Conservation (phyloP, 2,113 vertebrate genomes). For the Salvelinus fontinalis region DNA sequence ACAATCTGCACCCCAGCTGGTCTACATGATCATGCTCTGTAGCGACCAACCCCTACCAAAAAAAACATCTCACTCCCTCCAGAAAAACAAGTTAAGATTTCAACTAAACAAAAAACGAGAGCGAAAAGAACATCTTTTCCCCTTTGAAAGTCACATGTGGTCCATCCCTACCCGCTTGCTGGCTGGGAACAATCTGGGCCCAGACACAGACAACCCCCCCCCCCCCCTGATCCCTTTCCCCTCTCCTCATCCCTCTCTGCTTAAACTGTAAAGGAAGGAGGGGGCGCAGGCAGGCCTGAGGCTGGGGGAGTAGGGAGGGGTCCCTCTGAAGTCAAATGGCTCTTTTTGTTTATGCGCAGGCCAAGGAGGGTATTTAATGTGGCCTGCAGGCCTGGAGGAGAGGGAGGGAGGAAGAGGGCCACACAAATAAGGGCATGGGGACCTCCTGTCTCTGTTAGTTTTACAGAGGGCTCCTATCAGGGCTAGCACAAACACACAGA, state of each 20-base stretch:
- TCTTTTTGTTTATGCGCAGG: conserved; percentile 61
- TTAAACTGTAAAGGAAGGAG: conserved; percentile 33
- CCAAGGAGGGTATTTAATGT: conserved; percentile 46
- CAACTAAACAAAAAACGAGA: conserved; percentile 39
- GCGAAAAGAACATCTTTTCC: conserved; percentile 26
- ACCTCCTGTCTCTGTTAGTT: conserved; percentile 70
- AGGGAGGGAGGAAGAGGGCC: conserved; percentile 23
- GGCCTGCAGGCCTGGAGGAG: conserved; percentile 66
- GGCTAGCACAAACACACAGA: not conserved
- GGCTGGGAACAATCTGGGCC: conserved; percentile 47
- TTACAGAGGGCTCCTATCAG: conserved; percentile 69
- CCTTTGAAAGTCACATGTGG: conserved; percentile 69
- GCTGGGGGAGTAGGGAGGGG: conserved; percentile 26
- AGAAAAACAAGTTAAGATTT: conserved; percentile 10
- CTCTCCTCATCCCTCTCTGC: conserved; percentile 9
- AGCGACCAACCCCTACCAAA: conserved; percentile 4
- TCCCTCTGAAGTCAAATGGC: conserved; percentile 66
- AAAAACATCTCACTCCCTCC: conserved; percentile 23
- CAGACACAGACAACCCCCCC: conserved; percentile 15
- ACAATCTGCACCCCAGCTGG: conserved; percentile 75
- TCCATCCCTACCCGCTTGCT: conserved; percentile 59
- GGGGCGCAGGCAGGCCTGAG: conserved; percentile 10
- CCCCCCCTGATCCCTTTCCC: conserved; percentile 19
- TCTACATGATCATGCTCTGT: conserved; percentile 56
- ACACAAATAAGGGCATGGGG: conserved; percentile 56